phyloP scores from a whole-genome alignment of 2,888 invertebrate species.

The Holacanthella duospinosa region DNA sequence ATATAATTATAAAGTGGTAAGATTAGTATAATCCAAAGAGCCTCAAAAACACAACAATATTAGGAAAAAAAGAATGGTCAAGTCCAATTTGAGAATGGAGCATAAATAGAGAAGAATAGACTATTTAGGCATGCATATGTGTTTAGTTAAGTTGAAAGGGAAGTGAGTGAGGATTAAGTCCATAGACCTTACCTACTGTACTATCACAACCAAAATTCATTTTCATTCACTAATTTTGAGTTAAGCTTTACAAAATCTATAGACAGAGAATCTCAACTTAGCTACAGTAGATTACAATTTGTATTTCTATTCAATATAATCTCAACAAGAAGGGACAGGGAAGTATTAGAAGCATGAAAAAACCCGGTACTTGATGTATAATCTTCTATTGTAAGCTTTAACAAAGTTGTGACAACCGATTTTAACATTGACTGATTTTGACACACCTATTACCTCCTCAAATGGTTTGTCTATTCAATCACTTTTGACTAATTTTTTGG shows the following conservation, averaged over 20 bases:
- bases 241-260: not conserved
- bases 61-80: not conserved
- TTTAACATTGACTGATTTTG: slow-evolving; percentile 19
- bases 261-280: too few species aligned
- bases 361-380: not conserved
- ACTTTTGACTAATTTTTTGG: not conserved
- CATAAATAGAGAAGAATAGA: not conserved
- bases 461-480: not conserved
- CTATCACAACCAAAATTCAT: too few species aligned
- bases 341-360: not conserved
- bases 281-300: too few species aligned
- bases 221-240: not conserved
- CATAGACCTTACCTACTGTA: too few species aligned
- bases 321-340: not conserved
- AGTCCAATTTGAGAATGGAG: not conserved
- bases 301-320: not conserved
- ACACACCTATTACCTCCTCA: slow-evolving; percentile 22
- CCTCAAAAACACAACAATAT: not conserved
- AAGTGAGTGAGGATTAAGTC: not conserved
- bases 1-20: too few species aligned
- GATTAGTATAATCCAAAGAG: not conserved
- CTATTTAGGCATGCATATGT: slow-evolving; percentile 3
- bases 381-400: slow-evolving; percentile 8
- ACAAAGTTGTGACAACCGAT: slow-evolving; percentile 28
- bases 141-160: not conserved